Conservation (phyloP, 2,113 vertebrate genomes). For the Crotalus horridus region DNA sequence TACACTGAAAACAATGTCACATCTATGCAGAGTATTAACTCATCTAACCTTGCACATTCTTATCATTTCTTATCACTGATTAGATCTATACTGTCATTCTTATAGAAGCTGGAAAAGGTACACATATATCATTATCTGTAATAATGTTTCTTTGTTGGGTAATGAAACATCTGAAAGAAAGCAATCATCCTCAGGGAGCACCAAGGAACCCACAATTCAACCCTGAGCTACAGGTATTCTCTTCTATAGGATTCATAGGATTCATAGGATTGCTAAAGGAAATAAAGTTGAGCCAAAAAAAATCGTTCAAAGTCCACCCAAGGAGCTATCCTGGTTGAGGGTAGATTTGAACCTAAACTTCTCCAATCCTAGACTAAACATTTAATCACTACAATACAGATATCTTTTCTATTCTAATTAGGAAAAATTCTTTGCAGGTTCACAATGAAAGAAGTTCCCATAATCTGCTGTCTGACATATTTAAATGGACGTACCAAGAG, state of each 20-base stretch:
- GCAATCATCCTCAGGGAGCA: too few species aligned
- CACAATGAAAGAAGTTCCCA: neutral
- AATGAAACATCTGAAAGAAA: too few species aligned
- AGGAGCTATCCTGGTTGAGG: neutral
- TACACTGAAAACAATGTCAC: neutral
- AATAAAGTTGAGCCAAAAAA: neutral
- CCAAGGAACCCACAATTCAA: too few species aligned
- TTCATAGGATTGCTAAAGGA: neutral
- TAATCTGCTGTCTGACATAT: neutral
- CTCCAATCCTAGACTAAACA: neutral
- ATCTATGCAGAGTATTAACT: neutral
- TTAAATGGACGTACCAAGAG: neutral
- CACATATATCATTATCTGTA: neutral
- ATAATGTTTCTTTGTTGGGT: too few species aligned
- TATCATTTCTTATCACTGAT: neutral
- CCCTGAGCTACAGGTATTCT: too few species aligned
- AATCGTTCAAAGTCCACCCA: neutral
- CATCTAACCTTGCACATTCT: neutral
- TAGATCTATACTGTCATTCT: neutral
- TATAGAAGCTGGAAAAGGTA: neutral
- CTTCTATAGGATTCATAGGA: neutral
- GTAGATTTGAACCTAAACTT: neutral
- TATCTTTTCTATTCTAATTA: neutral
- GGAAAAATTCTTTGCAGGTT: neutral
- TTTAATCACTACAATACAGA: neutral